These are phyloP conservation scores for Crotalus adamanteus DNA, from an alignment of 2,797 vertebrate species.

Conservation along the genomic window DNA sequence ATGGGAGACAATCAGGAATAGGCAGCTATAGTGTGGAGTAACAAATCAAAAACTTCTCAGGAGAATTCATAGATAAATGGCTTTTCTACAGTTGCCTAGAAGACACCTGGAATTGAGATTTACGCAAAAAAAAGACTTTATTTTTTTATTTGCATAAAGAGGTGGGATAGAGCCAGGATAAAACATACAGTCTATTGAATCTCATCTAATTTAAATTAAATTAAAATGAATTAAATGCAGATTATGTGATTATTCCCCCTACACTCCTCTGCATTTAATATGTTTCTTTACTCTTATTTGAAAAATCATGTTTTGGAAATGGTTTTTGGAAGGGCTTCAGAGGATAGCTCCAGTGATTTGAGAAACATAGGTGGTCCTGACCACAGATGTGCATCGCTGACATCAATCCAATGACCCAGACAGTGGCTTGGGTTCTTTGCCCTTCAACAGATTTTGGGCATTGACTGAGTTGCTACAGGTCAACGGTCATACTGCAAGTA, in stretches of 20 bases:
- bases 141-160: neutral
- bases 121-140: neutral
- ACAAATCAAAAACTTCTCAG: neutral
- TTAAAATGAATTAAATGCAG: neutral
- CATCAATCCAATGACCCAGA: neutral
- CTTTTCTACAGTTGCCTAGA: neutral
- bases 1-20: neutral
- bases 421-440: too few relatives aligned
- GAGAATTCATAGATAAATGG: neutral
- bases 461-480: neutral
- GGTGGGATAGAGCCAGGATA: neutral
- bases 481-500: neutral
- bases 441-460: neutral
- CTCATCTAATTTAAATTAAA: neutral
- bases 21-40: neutral
- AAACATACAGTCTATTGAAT: neutral
- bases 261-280: neutral
- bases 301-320: neutral
- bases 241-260: neutral
- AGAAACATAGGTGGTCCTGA: neutral
- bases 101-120: neutral
- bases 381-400: neutral
- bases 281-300: neutral
- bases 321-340: neutral
- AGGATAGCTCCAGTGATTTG: neutral